A percentile compares a stretch with the other conserved stretches of the same genome.
Conservation (phyloP, 2,888 invertebrate genomes). For the Megastigmus dorsalis region DNA sequence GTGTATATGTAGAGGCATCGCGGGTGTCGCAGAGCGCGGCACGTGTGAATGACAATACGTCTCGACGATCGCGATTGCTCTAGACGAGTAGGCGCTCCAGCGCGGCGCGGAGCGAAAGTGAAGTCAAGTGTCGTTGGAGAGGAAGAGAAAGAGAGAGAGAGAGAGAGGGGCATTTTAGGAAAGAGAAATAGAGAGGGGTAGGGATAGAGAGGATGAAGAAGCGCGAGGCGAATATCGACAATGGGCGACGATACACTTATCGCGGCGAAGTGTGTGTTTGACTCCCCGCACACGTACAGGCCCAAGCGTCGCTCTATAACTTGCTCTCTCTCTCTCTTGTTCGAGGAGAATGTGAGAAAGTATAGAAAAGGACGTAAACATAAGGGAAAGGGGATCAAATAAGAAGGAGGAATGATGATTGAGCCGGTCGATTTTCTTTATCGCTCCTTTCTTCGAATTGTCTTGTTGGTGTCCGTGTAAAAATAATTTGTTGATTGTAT, state of each 20-base stretch:
- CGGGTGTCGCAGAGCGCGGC: too few relatives aligned
- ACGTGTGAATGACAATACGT: constrained; percentile 38
- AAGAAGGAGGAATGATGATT: too few relatives aligned
- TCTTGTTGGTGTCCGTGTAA: too few relatives aligned
- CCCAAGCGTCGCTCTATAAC: too few relatives aligned
- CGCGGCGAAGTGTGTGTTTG: not conserved
- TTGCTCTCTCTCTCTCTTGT: too few relatives aligned
- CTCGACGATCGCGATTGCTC: constrained; percentile 30
- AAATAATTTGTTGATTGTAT: too few relatives aligned
- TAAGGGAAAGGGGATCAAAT: too few relatives aligned
- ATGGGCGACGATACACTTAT: constrained; percentile 1
- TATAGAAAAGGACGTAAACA: too few relatives aligned
- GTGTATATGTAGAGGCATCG: not conserved
- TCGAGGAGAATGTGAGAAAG: not conserved
- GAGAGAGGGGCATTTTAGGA: too few relatives aligned
- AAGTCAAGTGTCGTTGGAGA: constrained; percentile 13
- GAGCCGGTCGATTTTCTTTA: too few relatives aligned
- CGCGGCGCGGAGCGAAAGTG: not conserved
- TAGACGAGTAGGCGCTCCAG: not conserved
- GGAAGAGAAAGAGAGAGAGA: not conserved
- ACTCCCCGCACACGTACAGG: too few relatives aligned
- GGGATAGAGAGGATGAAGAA: not conserved
- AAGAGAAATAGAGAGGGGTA: not conserved
- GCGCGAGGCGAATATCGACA: constrained; percentile 4
- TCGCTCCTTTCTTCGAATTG: too few relatives aligned